Base-by-base conservation (phyloP, 1,140 invertebrate species). In the Drosophila carrolli region DNA sequence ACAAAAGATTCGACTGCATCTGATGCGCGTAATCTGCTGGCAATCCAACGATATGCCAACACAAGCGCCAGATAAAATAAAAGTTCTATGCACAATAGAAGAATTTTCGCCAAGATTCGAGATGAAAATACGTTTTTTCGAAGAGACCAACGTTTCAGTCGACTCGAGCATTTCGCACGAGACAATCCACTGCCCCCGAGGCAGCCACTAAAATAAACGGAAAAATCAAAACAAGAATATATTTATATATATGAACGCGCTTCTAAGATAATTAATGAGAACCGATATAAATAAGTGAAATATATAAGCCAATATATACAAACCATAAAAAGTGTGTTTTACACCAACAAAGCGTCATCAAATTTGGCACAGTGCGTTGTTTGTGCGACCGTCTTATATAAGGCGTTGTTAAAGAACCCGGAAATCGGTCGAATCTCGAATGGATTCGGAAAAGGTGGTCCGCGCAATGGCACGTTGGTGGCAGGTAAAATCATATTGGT, bases 381-480 rank as follows among this genome's bases (percentile, higher is more conserved):
- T 70, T 60, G 29, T 62, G 70, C 35, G 27, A 57, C 56, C 58
- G 46, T 66, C 67, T 86, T 86, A 86, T 77, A 88, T 86, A 86
- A 88, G 55, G 48, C 53, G 38, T 51, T 41, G 35, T 13, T 10
- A 50, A 40, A 62, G 48, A 67, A 76, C 56, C 53, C 65, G 70
- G 53, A 68, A 51, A 59, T 70, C 57, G 32, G 44, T n/a, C 11
- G 14, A 47, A 7, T 57, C 54, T 51, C 16, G 32, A 50, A 92
- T 92, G 91, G 91, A 92, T 80, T 91, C 91, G 48, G 91, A 92
- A 23, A 92, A 92, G 75, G 91, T 92, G 44, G 85, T 92, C 29
- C 78, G 81, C 57, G 91, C 91, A 47, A 92, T 92, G 91, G 91
- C 91, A 37, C 90, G 91, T 55, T 92, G 91, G 91, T 92, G 91